Evolutionary conservation across 1,140 invertebrate genomes (phyloP), one percentile per base, ranked within the genome.

Genomic region (Euschistus heros): DNA sequence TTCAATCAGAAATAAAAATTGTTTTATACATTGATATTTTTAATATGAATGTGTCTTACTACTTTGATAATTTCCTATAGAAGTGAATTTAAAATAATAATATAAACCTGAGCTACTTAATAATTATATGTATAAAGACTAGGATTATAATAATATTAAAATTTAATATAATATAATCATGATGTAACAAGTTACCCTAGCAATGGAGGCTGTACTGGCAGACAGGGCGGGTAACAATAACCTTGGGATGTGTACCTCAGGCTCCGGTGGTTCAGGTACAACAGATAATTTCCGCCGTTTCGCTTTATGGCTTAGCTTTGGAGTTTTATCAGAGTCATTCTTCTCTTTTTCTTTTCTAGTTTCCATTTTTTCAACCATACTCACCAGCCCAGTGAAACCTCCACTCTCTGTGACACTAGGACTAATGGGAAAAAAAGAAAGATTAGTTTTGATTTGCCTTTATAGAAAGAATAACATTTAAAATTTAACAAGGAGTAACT

Each of bases 311-410:
- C 20, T 57, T 6, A 26, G 3, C 5, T 24, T 57, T 24, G 54
- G 18, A 24, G 54, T 57, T 24, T 57, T 57, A 27, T 20, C 14
- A 8, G 47, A 18, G 3, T 50, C 47, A 26, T 2, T 33, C 8
- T 18, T 47, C 30, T 37, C 18, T 50, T 61, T 22, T 42, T 61
- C 33, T 50, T 57, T 63, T 24, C 54, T 33, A 20, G 20, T 30
- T 44, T 66, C 65, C 15, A 33, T n/a, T 30, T 66, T 63, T 63
- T 66, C 60, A 13, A 24, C 44, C 20, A 24, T 26, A 18, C 20
- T 52, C 3, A 50, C 52, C 1, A 54, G 47, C 7, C 63, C 50
- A 0, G 47, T 64, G 30, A 64, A 64, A 44, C 46, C 46, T 33
- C 63, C 50, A 22, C 37, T 42, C 18, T 62, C 37, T 14, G 61